phyloP scores from a whole-genome alignment of 2,113 vertebrate species.

The Hypocryptadius cinnamomeus region DNA sequence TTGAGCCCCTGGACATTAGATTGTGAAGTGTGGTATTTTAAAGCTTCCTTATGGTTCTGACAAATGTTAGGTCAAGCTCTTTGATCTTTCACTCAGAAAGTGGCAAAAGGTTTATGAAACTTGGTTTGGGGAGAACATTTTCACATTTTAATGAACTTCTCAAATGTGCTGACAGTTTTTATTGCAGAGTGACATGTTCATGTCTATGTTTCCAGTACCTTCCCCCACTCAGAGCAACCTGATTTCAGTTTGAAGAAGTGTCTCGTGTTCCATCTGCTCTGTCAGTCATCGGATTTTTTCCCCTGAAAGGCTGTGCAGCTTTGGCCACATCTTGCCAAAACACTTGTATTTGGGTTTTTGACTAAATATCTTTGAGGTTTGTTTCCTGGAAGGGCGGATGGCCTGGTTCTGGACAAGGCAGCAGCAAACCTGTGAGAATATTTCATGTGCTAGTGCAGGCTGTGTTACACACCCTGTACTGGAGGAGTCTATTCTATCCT shows the following conservation, averaged over 20 bases:
- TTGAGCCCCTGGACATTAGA: background rate
- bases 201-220: background rate
- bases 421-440: background rate
- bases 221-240: background rate
- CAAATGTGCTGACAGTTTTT: background rate
- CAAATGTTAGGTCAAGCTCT: background rate
- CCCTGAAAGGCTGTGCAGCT: background rate
- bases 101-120: background rate
- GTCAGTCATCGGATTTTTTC: background rate
- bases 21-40: background rate
- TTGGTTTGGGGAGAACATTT: background rate
- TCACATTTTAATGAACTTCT: background rate
- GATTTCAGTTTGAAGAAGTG: background rate
- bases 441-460: background rate
- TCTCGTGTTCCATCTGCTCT: background rate
- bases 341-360: background rate
- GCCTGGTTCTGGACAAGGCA: background rate
- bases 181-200: background rate
- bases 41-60: background rate
- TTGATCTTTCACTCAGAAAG: background rate
- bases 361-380: background rate
- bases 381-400: rapidly evolving
- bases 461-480: background rate
- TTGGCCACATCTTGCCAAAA: background rate
- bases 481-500: background rate